phyloP scores from a whole-genome alignment of 1,140 invertebrate species.

The Achroia grisella region DNA sequence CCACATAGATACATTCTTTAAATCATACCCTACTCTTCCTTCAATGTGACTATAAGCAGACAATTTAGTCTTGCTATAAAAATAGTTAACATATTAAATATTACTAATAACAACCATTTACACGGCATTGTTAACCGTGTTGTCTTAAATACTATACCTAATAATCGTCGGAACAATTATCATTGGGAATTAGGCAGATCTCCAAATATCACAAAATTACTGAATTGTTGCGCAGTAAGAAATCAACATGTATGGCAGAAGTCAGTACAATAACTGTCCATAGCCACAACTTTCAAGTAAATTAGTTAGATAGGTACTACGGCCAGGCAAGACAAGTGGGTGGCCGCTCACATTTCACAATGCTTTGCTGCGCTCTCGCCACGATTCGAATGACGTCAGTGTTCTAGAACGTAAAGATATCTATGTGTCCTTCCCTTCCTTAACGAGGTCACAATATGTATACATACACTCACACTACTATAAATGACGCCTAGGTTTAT shows the following conservation, averaged over 20 bases:
- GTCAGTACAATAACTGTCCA: slow-evolving; percentile 64
- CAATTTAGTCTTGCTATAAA: too few species aligned
- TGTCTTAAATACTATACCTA: slow-evolving; percentile 66
- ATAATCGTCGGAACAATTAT: slow-evolving; percentile 62
- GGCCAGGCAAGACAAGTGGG: slow-evolving; percentile 55
- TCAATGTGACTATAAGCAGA: too few species aligned
- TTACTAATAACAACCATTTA: too few species aligned
- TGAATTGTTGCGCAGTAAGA: slow-evolving; percentile 43
- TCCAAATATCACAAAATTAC: slow-evolving; percentile 57
- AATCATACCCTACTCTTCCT: too few species aligned
- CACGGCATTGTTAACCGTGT: too few species aligned
- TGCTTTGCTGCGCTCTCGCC: slow-evolving; percentile 58
- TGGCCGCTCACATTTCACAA: slow-evolving; percentile 72
- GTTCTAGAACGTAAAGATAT: slow-evolving; percentile 65
- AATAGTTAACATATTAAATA: too few species aligned
- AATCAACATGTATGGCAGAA: slow-evolving; percentile 63
- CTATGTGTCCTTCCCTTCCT: slow-evolving; percentile 56
- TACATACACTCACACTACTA: slow-evolving; percentile 59
- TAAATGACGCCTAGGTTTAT: slow-evolving; percentile 4
- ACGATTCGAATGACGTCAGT: slow-evolving; percentile 64
- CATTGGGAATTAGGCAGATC: slow-evolving; percentile 51
- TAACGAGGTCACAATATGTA: slow-evolving; percentile 61
- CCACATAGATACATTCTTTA: too few species aligned
- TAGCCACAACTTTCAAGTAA: slow-evolving; percentile 67
- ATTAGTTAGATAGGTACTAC: slow-evolving; percentile 55